phyloP scores from a whole-genome alignment of 2,888 invertebrate genomes.

The Amitus sp. region DNA sequence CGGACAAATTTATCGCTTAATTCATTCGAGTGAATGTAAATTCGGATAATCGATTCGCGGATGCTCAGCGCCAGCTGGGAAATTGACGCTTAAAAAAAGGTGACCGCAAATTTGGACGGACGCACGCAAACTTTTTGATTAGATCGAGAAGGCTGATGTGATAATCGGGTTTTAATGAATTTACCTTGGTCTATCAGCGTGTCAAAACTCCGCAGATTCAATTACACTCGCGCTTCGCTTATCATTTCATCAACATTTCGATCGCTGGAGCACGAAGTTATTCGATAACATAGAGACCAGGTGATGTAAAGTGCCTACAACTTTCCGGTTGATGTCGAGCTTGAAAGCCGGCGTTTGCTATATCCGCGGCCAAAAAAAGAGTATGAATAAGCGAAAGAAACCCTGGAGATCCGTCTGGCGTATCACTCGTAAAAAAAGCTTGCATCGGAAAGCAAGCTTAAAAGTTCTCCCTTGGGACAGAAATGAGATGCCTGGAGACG shows the following conservation, averaged over 20 bases:
- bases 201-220: conserved; percentile 1
- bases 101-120: neutral
- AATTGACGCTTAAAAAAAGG: too few species aligned
- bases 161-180: neutral
- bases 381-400: too few species aligned
- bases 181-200: neutral
- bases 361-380: too few species aligned
- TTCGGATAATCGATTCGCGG: too few species aligned
- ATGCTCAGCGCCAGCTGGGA: too few species aligned
- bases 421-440: neutral
- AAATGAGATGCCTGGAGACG: neutral
- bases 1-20: too few species aligned
- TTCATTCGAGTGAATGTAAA: too few species aligned
- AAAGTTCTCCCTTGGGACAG: neutral
- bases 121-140: neutral
- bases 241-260: conserved; percentile 1
- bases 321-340: neutral
- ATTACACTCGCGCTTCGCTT: neutral
- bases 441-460: neutral
- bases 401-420: neutral
- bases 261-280: too few species aligned
- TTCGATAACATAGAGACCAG: too few species aligned
- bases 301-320: neutral
- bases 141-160: neutral
- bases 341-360: neutral